Evolutionary conservation across 2,797 vertebrate genomes (phyloP).

Genomic region (Ammospiza maritima): DNA sequence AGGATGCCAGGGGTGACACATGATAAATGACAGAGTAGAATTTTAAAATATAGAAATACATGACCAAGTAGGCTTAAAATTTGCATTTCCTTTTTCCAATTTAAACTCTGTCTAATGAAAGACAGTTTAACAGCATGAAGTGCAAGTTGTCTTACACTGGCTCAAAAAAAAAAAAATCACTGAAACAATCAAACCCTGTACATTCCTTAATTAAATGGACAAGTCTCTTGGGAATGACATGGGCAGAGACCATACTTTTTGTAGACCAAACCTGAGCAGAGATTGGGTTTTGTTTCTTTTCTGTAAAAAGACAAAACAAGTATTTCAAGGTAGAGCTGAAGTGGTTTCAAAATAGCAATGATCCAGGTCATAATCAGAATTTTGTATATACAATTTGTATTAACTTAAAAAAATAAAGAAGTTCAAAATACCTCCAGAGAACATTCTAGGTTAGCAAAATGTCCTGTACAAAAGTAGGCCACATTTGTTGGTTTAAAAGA

Average conservation of each 20-base stretch:
- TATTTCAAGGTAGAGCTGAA: not conserved
- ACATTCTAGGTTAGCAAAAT: conserved; percentile 66
- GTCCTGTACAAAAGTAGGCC: conserved; percentile 74
- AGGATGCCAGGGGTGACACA: not conserved
- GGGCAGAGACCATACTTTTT: not conserved
- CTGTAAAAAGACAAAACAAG: not conserved
- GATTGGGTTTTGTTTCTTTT: not conserved
- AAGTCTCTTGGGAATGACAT: not conserved
- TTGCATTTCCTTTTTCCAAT: not conserved
- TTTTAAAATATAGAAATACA: not conserved
- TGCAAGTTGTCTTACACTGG: not conserved
- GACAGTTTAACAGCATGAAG: not conserved
- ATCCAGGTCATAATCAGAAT: not conserved
- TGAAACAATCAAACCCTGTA: not conserved
- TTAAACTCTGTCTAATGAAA: not conserved
- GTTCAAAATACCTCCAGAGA: conserved; percentile 53
- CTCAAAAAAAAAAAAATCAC: not conserved
- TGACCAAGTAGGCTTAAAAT: not conserved
- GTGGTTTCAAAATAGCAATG: not conserved
- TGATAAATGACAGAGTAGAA: not conserved
- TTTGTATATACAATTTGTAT: not conserved
- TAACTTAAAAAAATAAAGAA: conserved; percentile 70
- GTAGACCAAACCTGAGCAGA: conserved; percentile 48
- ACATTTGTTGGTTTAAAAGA: conserved; percentile 79
- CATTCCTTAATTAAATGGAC: not conserved